A percentile compares a stretch with the other conserved stretches of the same genome.
These are phyloP conservation scores for Copidosoma aretas DNA, from an alignment of 2,888 invertebrate genomes.

Conservation along the genomic window DNA sequence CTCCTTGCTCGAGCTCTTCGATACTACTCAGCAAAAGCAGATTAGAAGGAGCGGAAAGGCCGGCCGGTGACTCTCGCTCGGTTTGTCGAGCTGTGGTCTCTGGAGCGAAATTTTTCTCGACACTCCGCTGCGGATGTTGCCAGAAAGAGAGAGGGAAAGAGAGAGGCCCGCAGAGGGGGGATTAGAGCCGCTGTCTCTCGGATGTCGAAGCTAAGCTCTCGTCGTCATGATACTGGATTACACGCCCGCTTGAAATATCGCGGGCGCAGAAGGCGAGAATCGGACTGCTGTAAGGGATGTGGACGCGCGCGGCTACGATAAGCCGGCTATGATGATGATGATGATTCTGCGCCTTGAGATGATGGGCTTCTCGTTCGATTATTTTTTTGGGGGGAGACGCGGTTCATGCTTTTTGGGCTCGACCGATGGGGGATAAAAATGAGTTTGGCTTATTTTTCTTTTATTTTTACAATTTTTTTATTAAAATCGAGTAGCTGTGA, in stretches of 20 bases:
- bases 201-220: slow-evolving; percentile 54
- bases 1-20: too few relatives aligned
- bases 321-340: background rate
- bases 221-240: slow-evolving; percentile 57
- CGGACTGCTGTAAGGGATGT: too few relatives aligned
- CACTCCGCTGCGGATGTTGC: background rate
- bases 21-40: too few relatives aligned
- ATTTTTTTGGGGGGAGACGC: too few relatives aligned
- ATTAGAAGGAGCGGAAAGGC: too few relatives aligned
- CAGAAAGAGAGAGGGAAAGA: background rate
- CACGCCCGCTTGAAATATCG: slow-evolving; percentile 57
- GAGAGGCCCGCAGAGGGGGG: slow-evolving; percentile 39
- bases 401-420: too few relatives aligned
- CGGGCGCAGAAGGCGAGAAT: slow-evolving; percentile 11
- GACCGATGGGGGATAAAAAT: too few relatives aligned
- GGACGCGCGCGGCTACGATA: slow-evolving; percentile 16
- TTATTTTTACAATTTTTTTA: too few relatives aligned
- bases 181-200: slow-evolving; percentile 53
- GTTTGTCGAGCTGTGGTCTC: slow-evolving; percentile 18
- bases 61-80: too few relatives aligned
- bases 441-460: too few relatives aligned
- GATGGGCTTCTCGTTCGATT: background rate
- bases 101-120: slow-evolving; percentile 23
- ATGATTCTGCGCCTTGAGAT: background rate
- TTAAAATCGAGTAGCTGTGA: too few relatives aligned